Base-by-base conservation (phyloP, 1,140 invertebrate genomes). In the Scaptomyza pallida region DNA sequence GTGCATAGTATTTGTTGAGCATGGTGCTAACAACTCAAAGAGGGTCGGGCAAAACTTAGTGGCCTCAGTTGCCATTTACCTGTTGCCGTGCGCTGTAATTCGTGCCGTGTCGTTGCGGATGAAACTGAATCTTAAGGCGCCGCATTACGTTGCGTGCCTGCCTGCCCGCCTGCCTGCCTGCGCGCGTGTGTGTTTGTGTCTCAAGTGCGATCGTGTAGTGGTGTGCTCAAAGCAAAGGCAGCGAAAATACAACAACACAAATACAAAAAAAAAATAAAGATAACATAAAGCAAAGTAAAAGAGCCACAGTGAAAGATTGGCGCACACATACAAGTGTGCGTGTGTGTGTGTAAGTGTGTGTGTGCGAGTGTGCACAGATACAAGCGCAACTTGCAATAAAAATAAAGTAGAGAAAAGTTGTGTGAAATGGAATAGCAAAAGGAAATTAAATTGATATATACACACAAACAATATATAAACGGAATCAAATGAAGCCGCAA, bases 351-450 rank as follows among this genome's bases (percentile, higher is more conserved):
- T n/a, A n/a, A n/a, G n/a, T n/a, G n/a, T n/a, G n/a, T 50, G 17
- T 16, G 16, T 52, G 30, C 8, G 35, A 47, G 30, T 23, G 60
- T 57, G 67, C 65, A 75, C 30, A 79, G 26, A 71, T 35, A 62
- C 54, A 40, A 43, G 52, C 30, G 13, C 75, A 70, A 59, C 77
- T 41, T 80, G 78, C 78, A 82, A 73, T 77, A 82, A 80, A 85
- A 85, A 85, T 85, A 85, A 85, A 80, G 76, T 76, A 80, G 68
- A 80, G 77, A 85, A 85, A 81, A 86, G 57, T 73, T 75, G 67
- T 71, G 60, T 72, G 63, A 72, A 75, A 65, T 55, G 26, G 54
- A 86, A 86, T 70, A 86, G 62, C 64, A 57, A 64, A 64, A 64
- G 69, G 12, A 78, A 56, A 65, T 44, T 56, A 13, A n/a, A 37